phyloP scores from a whole-genome alignment of 1,140 invertebrate genomes.

The Homalodisca vitripennis region DNA sequence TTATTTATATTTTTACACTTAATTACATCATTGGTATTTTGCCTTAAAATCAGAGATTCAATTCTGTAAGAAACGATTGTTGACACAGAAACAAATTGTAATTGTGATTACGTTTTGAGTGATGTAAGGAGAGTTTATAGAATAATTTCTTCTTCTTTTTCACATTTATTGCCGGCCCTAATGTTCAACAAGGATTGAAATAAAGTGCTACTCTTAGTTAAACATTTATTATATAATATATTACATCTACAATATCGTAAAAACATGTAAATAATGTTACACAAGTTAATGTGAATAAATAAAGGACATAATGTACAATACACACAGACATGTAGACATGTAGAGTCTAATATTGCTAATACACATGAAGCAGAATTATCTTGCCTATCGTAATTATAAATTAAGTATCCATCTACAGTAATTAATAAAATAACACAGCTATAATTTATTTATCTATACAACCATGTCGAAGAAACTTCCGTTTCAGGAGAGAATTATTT shows the following conservation, averaged over 20 bases:
- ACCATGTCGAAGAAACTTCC: too few relatives aligned
- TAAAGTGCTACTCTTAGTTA: slow-evolving; percentile 31
- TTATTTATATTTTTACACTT: too few relatives aligned
- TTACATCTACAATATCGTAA: slow-evolving; percentile 39
- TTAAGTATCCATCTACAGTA: slow-evolving; percentile 27
- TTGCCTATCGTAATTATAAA: neutral
- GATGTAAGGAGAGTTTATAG: too few relatives aligned
- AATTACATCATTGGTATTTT: too few relatives aligned
- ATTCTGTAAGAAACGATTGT: too few relatives aligned
- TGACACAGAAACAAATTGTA: too few relatives aligned
- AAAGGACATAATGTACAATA: slow-evolving; percentile 36
- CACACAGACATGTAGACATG: slow-evolving; percentile 23
- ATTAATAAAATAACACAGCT: slow-evolving; percentile 5
- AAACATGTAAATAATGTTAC: slow-evolving; percentile 39
- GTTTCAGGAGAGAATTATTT: too few relatives aligned
- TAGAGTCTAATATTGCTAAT: slow-evolving; percentile 32
- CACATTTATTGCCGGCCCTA: too few relatives aligned
- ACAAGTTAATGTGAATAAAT: slow-evolving; percentile 37
- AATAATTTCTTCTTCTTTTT: too few relatives aligned
- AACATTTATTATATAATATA: slow-evolving; percentile 37
- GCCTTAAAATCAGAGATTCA: too few relatives aligned
- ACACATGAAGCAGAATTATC: slow-evolving; percentile 8
- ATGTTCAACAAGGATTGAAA: too few relatives aligned
- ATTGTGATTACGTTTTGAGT: too few relatives aligned
- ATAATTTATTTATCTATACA: slow-evolving; percentile 19